Evolutionary conservation across 2,888 invertebrate genomes (phyloP).

Genomic region (Watsonalla binaria): DNA sequence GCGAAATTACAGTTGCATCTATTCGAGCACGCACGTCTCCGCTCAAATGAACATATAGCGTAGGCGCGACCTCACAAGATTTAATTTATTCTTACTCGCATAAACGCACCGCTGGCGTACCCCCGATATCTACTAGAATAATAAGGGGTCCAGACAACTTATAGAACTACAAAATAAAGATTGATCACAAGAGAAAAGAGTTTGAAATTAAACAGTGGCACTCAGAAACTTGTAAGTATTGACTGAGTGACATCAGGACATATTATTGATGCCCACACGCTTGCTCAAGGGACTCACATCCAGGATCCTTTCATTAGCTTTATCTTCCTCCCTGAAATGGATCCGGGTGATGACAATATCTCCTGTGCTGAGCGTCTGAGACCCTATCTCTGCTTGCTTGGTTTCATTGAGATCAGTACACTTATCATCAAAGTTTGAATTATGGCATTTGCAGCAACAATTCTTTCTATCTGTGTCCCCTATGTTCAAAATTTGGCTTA

Average conservation of each 20-base stretch:
- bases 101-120: constrained; percentile 53
- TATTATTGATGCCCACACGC: constrained; percentile 61
- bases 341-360: constrained; percentile 95
- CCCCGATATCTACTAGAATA: constrained; percentile 38
- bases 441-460: constrained; percentile 80
- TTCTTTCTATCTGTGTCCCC: constrained; percentile 64
- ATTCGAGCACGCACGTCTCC: constrained; percentile 45
- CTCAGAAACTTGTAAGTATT: constrained; percentile 59
- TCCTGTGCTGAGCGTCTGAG: constrained; percentile 93
- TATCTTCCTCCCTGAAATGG: constrained; percentile 75
- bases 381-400: constrained; percentile 78
- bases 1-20: constrained; percentile 60
- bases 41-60: constrained; percentile 73
- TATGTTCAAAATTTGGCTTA: constrained; percentile 71
- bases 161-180: constrained; percentile 49
- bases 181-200: constrained; percentile 61
- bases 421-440: constrained; percentile 57
- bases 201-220: constrained; percentile 64
- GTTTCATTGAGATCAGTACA: constrained; percentile 70
- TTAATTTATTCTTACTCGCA: constrained; percentile 66
- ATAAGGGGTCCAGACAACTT: constrained; percentile 36
- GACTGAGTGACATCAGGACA: constrained; percentile 65
- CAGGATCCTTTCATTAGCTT: constrained; percentile 62
- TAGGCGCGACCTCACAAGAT: constrained; percentile 64
- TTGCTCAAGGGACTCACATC: constrained; percentile 69